Evolutionary conservation across 1,140 invertebrate species (phyloP), one percentile per base, ranked within the genome.

Genomic region (Zaprionus camerounensis): DNA sequence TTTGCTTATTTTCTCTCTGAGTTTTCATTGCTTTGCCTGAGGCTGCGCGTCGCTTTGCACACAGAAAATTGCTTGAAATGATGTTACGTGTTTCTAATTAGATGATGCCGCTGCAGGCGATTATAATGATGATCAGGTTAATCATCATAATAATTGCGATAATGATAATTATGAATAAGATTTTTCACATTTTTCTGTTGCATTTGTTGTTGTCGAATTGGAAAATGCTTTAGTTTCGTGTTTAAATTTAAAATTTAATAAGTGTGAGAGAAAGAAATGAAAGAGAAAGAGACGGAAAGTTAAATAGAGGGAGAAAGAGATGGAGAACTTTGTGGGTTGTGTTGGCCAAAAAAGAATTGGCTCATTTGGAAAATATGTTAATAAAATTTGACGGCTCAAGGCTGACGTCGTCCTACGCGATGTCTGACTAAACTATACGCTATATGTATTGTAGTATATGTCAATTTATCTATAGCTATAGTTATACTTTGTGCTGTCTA

Each of bases 41-140:
- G 70, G 75, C 70, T 56, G n/a, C 2, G 6, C 31, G 41, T 7
- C n/a, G 41, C 41, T 66, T 72, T 66, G 53, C 31, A 20, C 49
- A 24, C 49, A 58, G 61, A 70, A 76, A 76, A 76, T 76, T 65
- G 46, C 41, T 58, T 68, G 13, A 38, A 59, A 63, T 78, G 71
- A 74, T 44, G 59, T 69, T 69, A 59, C 71, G 71, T 78, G 71
- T 64, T 56, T 74, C 76, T 74, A 78, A 78, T 78, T 78, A 78
- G 76, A 57, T 64, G 71, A 34, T 34, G n/a, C n/a, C 65, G 72
- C 72, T 64, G 38, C 41, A n/a, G 36, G 49, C 59, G 4, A 53
- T 64, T 12, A 36, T 67, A 49, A 51, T 75, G 67, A 59, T 62
- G 65, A 73, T 61, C 3, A 69, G 17, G 58, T 28, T 69, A 61